A percentile compares a stretch with the other conserved stretches of the same genome.
These are phyloP conservation scores for Parasteatoda lunata DNA, from an alignment of 2,888 invertebrate genomes.

Conservation along the genomic window DNA sequence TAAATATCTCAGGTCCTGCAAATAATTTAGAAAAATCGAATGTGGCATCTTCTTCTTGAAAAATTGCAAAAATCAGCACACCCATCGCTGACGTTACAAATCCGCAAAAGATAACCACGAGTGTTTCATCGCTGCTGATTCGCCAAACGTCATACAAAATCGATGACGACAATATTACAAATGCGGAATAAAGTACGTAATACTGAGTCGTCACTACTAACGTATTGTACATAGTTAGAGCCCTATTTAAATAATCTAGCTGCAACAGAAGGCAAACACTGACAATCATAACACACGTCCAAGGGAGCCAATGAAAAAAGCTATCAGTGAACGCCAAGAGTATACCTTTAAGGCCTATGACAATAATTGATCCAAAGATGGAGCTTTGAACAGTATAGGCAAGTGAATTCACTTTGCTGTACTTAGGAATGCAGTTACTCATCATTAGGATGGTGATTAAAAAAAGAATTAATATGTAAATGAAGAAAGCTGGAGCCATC, in stretches of 20 bases:
- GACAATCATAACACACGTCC: slow-evolving; percentile 17
- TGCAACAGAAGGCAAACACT: slow-evolving; percentile 22
- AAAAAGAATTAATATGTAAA: slow-evolving; percentile 10
- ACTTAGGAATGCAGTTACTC: slow-evolving; percentile 25
- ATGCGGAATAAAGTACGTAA: slow-evolving; percentile 34
- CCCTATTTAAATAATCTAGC: slow-evolving; percentile 47
- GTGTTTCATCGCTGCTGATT: slow-evolving; percentile 13
- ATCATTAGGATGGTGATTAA: slow-evolving; percentile 16
- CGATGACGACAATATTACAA: slow-evolving; percentile 39
- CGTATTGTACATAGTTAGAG: slow-evolving; percentile 38
- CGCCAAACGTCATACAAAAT: slow-evolving; percentile 54
- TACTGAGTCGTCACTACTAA: slow-evolving; percentile 55
- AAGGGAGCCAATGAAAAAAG: slow-evolving; percentile 52
- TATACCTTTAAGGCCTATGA: slow-evolving; percentile 46
- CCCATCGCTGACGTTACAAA: slow-evolving; percentile 30
- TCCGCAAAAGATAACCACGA: slow-evolving; percentile 28
- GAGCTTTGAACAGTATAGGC: slow-evolving; percentile 40
- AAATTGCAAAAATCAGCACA: slow-evolving; percentile 46
- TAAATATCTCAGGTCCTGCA: slow-evolving; percentile 11
- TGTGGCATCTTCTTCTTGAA: slow-evolving; percentile 46
- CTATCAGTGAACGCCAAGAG: slow-evolving; percentile 22
- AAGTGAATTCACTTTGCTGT: slow-evolving; percentile 31
- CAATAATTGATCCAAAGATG: slow-evolving; percentile 46
- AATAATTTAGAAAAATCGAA: slow-evolving; percentile 41
- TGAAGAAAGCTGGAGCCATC: slow-evolving; percentile 17